Base-by-base conservation (phyloP, 37 sponge, comb jelly and placozoan genomes). In the Bolinopsis microptera region DNA sequence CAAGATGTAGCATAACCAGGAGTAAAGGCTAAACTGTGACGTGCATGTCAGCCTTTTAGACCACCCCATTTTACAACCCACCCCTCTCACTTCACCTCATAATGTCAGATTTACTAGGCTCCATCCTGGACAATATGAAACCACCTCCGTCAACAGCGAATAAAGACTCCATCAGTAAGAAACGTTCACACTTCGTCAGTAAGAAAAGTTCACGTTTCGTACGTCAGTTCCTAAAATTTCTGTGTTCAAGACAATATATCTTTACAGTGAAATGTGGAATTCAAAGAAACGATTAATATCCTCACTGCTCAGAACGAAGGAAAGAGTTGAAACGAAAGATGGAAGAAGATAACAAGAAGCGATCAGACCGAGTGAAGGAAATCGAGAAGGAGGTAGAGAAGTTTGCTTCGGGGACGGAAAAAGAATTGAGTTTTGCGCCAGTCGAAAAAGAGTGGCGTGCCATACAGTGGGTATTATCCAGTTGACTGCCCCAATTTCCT, bases 21-120 rank as follows among this genome's bases (percentile, higher is more conserved):
- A 48, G 13, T 18, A 48, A 48, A 5, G 61, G 61, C 61, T 48
- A 48, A 48, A 48, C 13, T 48, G 61, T 48, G 61, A 48, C 61
- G 61, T 48, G 61, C 13, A 18, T 13, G 61, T 48, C 61, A 48
- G 9, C 61, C 61, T 18, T 48, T 13, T 48, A 48, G 61, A 13
- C 61, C 61, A 48, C 61, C n/a, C n/a, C n/a, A n/a, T n/a, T 48
- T 48, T 13, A 48, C 61, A 48, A 48, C 61, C 61, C 61, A 48
- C 61, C 61, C 61, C 61, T 80, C 82, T 1, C 2, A 33, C 35
- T 37, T 80, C 34, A 35, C 5, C 3, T 37, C 38, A 80, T 34
- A 40, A 86, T 86, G 90, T 86, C 90, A 24, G 90, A 86, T 41
- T 27, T 86, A 26, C 61, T 86, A n/a, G 90, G 90, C 13, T 86